These are phyloP conservation scores for Turritopsis rubra DNA, from an alignment of 30 jellyfish, hydroid and myxozoan genomes.

Conservation along the genomic window DNA sequence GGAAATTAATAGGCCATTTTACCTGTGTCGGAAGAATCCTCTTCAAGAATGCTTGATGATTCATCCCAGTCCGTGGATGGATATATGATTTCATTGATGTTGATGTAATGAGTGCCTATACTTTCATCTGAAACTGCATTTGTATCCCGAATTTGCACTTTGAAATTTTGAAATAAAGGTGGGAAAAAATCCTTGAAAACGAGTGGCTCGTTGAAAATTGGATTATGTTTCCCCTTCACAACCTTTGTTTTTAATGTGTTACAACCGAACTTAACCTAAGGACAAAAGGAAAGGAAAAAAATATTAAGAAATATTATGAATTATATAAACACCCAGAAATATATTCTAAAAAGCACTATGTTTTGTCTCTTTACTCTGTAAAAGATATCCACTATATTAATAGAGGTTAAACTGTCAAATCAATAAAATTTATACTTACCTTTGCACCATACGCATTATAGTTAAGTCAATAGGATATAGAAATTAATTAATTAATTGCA, in stretches of 20 bases:
- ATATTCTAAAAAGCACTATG: no score
- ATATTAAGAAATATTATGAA: background rate
- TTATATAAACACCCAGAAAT: no score
- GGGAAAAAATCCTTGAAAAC: constrained; percentile 23
- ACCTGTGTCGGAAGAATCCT: background rate
- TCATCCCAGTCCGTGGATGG: background rate
- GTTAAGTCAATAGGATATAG: no score
- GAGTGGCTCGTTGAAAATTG: constrained; percentile 15
- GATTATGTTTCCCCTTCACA: constrained; percentile 4
- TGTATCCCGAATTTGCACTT: constrained; percentile 5
- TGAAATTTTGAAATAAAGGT: constrained; percentile 13
- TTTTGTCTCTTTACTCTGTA: no score
- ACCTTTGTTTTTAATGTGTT: constrained; percentile 2
- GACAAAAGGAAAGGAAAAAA: background rate
- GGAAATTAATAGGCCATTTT: no score
- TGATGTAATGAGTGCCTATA: constrained; percentile 17
- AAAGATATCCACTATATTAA: no score
- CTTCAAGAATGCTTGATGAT: background rate
- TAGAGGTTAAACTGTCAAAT: no score
- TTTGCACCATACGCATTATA: no score
- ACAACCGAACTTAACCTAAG: constrained; percentile 22
- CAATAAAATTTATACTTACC: no score
- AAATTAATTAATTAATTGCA: no score
- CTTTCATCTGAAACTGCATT: constrained; percentile 11
- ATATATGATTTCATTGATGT: constrained; percentile 11